Evolutionary conservation across 2,797 vertebrate genomes (phyloP), one percentile per base, ranked within the genome.

Genomic region (Scomberomorus guttatus): DNA sequence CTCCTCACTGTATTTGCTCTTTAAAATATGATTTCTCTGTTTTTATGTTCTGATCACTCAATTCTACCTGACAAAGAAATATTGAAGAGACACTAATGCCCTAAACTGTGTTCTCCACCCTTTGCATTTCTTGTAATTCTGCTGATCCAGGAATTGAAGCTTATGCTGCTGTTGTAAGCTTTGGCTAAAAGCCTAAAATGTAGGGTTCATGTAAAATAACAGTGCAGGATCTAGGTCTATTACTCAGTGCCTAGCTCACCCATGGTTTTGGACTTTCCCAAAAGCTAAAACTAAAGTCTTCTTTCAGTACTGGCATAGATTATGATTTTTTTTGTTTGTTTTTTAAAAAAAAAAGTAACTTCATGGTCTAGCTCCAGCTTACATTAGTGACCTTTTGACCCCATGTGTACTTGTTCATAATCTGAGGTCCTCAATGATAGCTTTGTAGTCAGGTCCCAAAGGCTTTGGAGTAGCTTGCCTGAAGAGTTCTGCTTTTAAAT

Each of bases 131-230:
- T 65, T 58, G 24, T 62, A 15, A 17, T 34, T 70, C 5, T 32
- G 6, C 6, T 32, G 29, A 32, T 12, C 12, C 60, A 69, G 74
- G 73, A 84, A 71, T 55, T 68, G 44, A 76, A 69, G 17, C 1
- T 54, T 2, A 54, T 51, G 1, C 20, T 46, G 5, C 46, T 58
- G 24, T 55, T 72, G 54, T 64, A 18, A 15, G 27, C 32, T 58
- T 60, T 73, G 64, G 60, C 59, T 48, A 12, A 27, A 39, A 42
- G 24, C 60, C 56, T 54, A 6, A 52, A 2, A 0, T 29, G 32
- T 15, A 20, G 59, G 2, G 12, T 51, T 0, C 22, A 24, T 64
- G 63, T 69, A 18, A 51, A 66, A 67, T 20, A 71, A 58, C 51
- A 71, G 50, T 0, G 22, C 24, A 63, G 52, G 27, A 55, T 59